phyloP scores from a whole-genome alignment of 2,113 vertebrate species.

The Myocastor coypus region DNA sequence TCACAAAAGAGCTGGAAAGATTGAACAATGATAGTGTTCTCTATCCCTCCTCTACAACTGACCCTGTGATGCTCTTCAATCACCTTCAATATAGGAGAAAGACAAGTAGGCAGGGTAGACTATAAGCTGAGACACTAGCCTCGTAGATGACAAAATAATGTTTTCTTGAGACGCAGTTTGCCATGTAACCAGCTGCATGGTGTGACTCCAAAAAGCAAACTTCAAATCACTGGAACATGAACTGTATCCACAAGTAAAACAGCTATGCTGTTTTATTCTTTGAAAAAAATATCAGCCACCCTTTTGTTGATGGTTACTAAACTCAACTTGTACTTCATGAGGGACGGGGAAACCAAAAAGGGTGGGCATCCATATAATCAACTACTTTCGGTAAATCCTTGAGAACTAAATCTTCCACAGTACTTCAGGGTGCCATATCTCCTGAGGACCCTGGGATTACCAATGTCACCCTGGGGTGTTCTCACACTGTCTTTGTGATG shows the following conservation, averaged over 20 bases:
- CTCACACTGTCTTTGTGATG: background rate
- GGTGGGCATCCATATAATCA: background rate
- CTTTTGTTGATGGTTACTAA: slow-evolving; percentile 13
- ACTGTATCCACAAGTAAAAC: background rate
- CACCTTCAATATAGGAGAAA: slow-evolving; percentile 57
- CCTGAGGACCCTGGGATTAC: background rate
- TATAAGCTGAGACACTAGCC: background rate
- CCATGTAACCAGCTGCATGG: background rate
- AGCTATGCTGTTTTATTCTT: background rate
- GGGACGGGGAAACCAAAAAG: background rate
- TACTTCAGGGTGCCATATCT: background rate
- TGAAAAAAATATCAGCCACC: background rate
- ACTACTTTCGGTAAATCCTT: background rate
- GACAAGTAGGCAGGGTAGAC: background rate
- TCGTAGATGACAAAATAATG: background rate
- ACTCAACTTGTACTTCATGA: slow-evolving; percentile 10
- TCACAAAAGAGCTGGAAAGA: background rate
- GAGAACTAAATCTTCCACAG: background rate
- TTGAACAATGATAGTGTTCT: background rate
- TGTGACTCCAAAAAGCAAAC: background rate
- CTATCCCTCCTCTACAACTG: background rate
- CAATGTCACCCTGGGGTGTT: background rate
- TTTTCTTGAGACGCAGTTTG: background rate
- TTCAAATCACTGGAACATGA: slow-evolving; percentile 12
- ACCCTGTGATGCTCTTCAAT: slow-evolving; percentile 22